phyloP scores from a whole-genome alignment of 2,797 vertebrate species.

The Echeneis naucrates region DNA sequence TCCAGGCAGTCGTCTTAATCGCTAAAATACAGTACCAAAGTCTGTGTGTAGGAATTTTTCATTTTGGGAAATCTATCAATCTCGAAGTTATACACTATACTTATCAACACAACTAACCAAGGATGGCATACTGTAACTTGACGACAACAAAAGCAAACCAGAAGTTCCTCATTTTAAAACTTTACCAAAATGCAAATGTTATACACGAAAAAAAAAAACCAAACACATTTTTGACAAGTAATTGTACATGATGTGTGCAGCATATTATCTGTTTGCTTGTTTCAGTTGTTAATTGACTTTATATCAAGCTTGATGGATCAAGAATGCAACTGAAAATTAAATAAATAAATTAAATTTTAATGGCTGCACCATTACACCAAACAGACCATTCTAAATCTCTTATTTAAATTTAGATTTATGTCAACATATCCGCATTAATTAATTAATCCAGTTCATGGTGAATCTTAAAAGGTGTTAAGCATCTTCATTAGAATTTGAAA shows the following conservation, averaged over 20 bases:
- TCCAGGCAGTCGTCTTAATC: background rate
- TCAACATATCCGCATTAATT: background rate
- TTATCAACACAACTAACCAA: background rate
- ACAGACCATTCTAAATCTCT: background rate
- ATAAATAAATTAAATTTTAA: too few species aligned
- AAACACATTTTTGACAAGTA: background rate
- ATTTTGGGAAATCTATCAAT: too few species aligned
- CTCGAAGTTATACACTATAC: background rate
- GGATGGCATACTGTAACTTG: background rate
- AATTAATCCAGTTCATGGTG: background rate
- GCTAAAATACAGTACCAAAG: background rate
- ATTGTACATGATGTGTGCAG: background rate
- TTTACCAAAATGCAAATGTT: constrained; percentile 1
- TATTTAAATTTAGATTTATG: background rate
- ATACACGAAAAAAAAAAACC: constrained; percentile 1
- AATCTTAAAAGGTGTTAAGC: background rate
- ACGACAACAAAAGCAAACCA: background rate
- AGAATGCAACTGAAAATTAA: constrained; percentile 12
- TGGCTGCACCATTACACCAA: background rate
- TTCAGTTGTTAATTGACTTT: constrained; percentile 33
- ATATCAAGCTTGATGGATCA: constrained; percentile 18
- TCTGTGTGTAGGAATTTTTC: too few species aligned
- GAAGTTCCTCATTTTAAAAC: constrained; percentile 2
- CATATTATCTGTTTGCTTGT: constrained; percentile 22
- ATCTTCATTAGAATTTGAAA: constrained; percentile 6